Percentiles rank a stretch among this genome's conserved stretches.
These are phyloP conservation scores for Odontomyia ornata DNA, from an alignment of 2,888 invertebrate genomes.

Conservation along the genomic window DNA sequence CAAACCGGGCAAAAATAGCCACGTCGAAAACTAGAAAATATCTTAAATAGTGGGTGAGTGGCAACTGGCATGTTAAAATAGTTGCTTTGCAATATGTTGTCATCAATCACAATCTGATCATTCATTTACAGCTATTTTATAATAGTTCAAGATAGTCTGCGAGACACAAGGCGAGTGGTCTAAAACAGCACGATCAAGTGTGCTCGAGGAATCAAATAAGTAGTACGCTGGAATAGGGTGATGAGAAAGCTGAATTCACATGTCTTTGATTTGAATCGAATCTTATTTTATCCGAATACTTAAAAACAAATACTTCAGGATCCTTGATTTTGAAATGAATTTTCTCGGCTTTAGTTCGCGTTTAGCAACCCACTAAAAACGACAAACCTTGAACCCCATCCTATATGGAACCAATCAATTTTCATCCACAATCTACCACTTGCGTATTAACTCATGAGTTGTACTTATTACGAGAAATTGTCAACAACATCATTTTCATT, in stretches of 20 bases:
- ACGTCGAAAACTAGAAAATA: too few species aligned
- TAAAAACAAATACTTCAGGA: too few species aligned
- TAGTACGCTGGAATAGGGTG: background rate
- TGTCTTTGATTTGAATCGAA: too few species aligned
- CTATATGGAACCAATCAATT: too few species aligned
- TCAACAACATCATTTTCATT: constrained; percentile 15
- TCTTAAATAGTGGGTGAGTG: background rate
- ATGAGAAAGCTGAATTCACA: too few species aligned
- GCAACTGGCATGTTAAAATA: background rate
- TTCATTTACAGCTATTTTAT: constrained; percentile 4
- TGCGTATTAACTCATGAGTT: background rate
- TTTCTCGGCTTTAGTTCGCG: too few species aligned
- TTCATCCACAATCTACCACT: too few species aligned
- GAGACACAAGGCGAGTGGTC: background rate
- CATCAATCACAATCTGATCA: constrained; percentile 15
- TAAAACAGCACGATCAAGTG: background rate
- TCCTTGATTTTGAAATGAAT: too few species aligned
- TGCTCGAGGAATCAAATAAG: background rate
- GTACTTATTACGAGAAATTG: background rate
- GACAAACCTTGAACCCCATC: too few species aligned
- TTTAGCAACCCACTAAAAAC: too few species aligned
- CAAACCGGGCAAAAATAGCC: too few species aligned
- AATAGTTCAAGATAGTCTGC: background rate
- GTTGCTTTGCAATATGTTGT: constrained; percentile 6
- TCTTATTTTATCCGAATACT: too few species aligned